phyloP scores from a whole-genome alignment of 2,797 vertebrate genomes.

The Coregonus sp. region DNA sequence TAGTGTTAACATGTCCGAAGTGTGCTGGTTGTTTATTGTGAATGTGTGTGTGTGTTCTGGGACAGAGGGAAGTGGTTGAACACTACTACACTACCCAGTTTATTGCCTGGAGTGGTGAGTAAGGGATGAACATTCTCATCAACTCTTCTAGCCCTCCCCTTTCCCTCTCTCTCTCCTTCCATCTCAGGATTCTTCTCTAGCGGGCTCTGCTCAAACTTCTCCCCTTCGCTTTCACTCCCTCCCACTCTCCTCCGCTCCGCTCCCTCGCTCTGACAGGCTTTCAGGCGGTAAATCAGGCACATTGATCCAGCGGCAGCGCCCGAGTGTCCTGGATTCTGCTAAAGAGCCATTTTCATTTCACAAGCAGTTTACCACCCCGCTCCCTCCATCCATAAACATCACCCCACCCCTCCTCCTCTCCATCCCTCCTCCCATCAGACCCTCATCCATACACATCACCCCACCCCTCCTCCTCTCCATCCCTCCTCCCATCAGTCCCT shows the following conservation, averaged over 20 bases:
- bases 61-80: neutral
- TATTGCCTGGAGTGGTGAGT: too few relatives aligned
- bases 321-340: constrained; percentile 83
- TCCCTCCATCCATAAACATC: constrained; percentile 22
- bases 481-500: constrained; percentile 27
- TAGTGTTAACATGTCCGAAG: neutral
- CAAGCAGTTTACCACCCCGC: constrained; percentile 76
- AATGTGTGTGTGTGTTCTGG: neutral
- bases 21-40: neutral
- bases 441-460: constrained; percentile 69
- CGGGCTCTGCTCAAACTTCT: neutral
- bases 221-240: constrained; percentile 37
- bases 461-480: constrained; percentile 34
- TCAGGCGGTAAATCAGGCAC: constrained; percentile 84
- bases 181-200: neutral
- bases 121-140: too few relatives aligned
- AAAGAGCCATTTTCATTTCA: constrained; percentile 88
- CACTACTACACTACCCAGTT: neutral
- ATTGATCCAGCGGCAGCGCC: constrained; percentile 79
- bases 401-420: constrained; percentile 38
- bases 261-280: constrained; percentile 79
- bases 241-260: constrained; percentile 18
- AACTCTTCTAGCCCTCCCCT: too few relatives aligned
- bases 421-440: constrained; percentile 59
- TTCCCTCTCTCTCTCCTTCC: neutral